Base-by-base conservation (phyloP, 2,888 invertebrate species). In the Philaethria dido region DNA sequence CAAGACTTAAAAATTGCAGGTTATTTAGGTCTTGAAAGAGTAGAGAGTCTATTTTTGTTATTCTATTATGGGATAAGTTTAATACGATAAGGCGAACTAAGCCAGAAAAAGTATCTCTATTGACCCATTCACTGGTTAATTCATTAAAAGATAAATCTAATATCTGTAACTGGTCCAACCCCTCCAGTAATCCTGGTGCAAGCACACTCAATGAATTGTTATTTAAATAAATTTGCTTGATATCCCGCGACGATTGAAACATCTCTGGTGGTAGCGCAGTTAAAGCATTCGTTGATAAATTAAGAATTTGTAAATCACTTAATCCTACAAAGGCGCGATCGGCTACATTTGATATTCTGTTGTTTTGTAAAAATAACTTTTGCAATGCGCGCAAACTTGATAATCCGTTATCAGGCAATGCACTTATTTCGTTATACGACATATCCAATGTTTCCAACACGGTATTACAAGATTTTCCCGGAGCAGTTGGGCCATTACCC, bases 261-360 rank as follows among this genome's bases (percentile, higher is more conserved):
- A 97, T 88, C 81, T 96, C 96, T 42, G 96, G 95, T 8, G 97
- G 97, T 74, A 97, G 88, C 9, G 95, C 95, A 44, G 95, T 95
- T 75, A 98, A 88, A 72, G 94, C 94, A 85, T 98, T 98, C 76
- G 95, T 95, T 36, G 97, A 96, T 78, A 97, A 87, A 88, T 97
- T 97, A 44, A 98, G 89, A 61, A 95, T 93, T 80, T 94, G 94
- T 72, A 97, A 86, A 69, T 94, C 93, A 74, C 90, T 93, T 71
- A 97, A 88, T 39, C 96, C 96, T 50, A 94, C 94, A 74, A 97
- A 94, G 45, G 96, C 95, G 57, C 96, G 93, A 82, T 97, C 96
- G 6, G 95, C 96, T 16, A 97, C 93, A 50, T 94, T 94, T 42
- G 95, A 94, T 78, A 97, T 94, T 75, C 94, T 94, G 84, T 97